These are phyloP conservation scores for Epistrophe eligans DNA, from an alignment of 2,888 invertebrate genomes.

Conservation along the genomic window DNA sequence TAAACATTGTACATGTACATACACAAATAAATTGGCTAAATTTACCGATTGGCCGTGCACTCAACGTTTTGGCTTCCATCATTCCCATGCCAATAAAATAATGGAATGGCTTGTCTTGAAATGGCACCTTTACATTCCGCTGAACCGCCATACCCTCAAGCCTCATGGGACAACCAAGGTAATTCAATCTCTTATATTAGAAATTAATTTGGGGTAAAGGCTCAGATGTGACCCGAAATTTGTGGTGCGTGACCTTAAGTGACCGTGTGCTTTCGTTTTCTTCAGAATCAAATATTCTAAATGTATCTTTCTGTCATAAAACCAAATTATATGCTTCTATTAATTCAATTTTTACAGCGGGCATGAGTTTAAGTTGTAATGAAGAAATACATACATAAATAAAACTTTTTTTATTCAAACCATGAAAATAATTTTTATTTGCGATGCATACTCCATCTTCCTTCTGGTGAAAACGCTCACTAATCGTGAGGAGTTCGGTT, in stretches of 20 bases:
- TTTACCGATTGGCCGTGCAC: conserved; percentile 38
- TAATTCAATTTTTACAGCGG: conserved; percentile 64
- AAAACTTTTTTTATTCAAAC: background rate
- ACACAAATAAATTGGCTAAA: conserved; percentile 48
- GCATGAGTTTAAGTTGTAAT: background rate
- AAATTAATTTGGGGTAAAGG: conserved; percentile 63
- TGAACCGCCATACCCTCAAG: conserved; percentile 5
- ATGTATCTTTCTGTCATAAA: conserved; percentile 57
- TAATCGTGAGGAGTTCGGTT: background rate
- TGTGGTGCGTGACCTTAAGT: conserved; percentile 61
- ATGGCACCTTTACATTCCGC: conserved; percentile 11
- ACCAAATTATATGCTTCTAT: conserved; percentile 62
- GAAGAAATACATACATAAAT: background rate
- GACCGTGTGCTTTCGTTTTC: conserved; percentile 32
- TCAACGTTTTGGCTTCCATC: background rate
- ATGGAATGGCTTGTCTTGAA: background rate
- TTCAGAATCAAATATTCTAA: background rate
- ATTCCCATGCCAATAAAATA: background rate
- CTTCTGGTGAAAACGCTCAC: background rate
- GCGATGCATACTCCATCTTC: background rate
- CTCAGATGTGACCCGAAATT: conserved; percentile 36
- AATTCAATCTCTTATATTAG: conserved; percentile 68
- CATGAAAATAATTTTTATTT: background rate
- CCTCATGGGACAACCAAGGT: conserved; percentile 39
- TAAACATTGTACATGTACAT: conserved; percentile 56